Percentiles rank a stretch among this genome's conserved stretches.
These are phyloP conservation scores for Calliopum simillimum DNA, from an alignment of 2,888 invertebrate species.

Conservation along the genomic window DNA sequence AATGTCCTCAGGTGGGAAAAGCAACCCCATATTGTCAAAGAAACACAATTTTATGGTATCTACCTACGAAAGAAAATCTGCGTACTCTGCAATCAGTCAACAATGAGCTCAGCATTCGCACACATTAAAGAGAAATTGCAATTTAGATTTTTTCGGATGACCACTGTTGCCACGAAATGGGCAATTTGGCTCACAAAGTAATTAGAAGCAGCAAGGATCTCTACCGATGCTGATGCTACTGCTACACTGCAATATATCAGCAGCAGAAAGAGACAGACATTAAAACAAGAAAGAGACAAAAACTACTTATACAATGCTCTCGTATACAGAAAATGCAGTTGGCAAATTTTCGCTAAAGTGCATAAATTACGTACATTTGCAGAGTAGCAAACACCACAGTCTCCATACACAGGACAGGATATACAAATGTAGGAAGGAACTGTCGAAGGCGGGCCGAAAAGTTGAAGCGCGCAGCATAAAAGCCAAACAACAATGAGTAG, in stretches of 20 bases:
- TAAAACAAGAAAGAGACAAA: neutral
- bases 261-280: neutral
- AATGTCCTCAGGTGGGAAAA: too few species aligned
- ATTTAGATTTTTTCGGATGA: slow-evolving; percentile 23
- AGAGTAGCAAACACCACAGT: neutral
- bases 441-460: too few species aligned
- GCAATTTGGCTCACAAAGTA: slow-evolving; percentile 33
- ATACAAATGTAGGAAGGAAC: too few species aligned
- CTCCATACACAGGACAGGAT: neutral
- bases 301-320: neutral
- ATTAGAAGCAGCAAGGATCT: slow-evolving; percentile 16
- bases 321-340: slow-evolving; percentile 26
- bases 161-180: slow-evolving; percentile 26
- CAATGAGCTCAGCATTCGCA: neutral
- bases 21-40: too few species aligned
- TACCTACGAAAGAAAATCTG: too few species aligned
- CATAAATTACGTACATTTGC: slow-evolving; percentile 29
- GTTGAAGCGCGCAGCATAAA: too few species aligned
- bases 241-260: neutral
- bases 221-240: neutral
- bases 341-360: slow-evolving; percentile 34
- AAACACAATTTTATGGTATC: too few species aligned
- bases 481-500: too few species aligned
- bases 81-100: slow-evolving; percentile 15
- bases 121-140: slow-evolving; percentile 28